These are phyloP conservation scores for Pyrocoelia pectoralis DNA, from an alignment of 2,888 invertebrate genomes.

Conservation along the genomic window DNA sequence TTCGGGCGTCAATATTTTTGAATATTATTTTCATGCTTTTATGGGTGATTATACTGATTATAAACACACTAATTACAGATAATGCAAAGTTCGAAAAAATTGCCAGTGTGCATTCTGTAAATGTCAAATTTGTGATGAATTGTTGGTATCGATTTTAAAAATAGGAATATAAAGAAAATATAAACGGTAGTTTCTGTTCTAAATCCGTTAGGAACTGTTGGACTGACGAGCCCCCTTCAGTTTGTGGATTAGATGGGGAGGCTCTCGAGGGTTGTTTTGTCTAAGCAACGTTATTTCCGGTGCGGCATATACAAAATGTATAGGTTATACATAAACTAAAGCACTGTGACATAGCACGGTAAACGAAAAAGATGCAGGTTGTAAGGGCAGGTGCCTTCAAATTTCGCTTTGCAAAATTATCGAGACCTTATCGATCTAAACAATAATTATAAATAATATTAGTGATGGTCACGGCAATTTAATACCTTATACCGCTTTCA, in stretches of 20 bases:
- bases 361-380: slow-evolving; percentile 38
- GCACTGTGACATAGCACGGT: slow-evolving; percentile 23
- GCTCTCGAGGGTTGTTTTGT: slow-evolving; percentile 40
- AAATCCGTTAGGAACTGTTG: slow-evolving; percentile 43
- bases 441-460: slow-evolving; percentile 2
- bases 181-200: slow-evolving; percentile 30
- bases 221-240: slow-evolving; percentile 33
- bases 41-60: too few relatives aligned
- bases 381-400: slow-evolving; percentile 21
- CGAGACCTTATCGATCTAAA: slow-evolving; percentile 3
- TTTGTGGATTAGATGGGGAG: slow-evolving; percentile 39
- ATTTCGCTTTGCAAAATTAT: slow-evolving; percentile 21
- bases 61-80: too few relatives aligned
- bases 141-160: not conserved
- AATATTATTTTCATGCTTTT: too few relatives aligned
- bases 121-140: too few relatives aligned
- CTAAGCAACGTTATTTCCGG: slow-evolving; percentile 42
- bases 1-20: too few relatives aligned
- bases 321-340: too few relatives aligned
- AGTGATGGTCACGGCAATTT: slow-evolving; percentile 14
- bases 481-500: slow-evolving; percentile 1
- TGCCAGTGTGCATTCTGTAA: too few relatives aligned
- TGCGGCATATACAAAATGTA: slow-evolving; percentile 31
- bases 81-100: too few relatives aligned
- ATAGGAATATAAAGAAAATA: not conserved